Evolutionary conservation across 2,113 vertebrate species (phyloP), one percentile per base, ranked within the genome.

Genomic region (Heterotis niloticus): DNA sequence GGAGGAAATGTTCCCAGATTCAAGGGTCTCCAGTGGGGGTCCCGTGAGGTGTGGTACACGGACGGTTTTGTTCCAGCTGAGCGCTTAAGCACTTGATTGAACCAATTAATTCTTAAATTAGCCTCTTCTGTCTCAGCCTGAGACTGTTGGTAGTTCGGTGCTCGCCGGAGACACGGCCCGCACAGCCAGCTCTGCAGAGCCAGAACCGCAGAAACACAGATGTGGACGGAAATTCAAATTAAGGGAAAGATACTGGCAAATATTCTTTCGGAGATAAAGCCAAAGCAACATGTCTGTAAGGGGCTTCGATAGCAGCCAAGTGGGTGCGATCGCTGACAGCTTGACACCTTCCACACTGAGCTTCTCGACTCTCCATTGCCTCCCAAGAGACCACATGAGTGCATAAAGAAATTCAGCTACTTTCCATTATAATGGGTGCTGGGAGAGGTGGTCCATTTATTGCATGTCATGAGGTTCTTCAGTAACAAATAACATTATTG

Each of bases 31-130:
- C 71, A 74, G 23, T 16, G 56, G 23, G 23, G 26, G 7, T 26
- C 23, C 23, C 56, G 24, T 26, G 71, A 26, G 54, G 52, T 74
- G 54, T 23, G 23, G 23, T 74, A 57, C 57, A 54, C 57, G 71
- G 26, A 51, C 52, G 51, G 26, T 59, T 4, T 62, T 20, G 14
- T 14, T 62, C 59, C 59, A 62, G 59, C 59, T 62, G 59, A 62
- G 59, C 59, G 12, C 59, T 62, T 62, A 2, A 62, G 57, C 23
- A 26, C 54, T 57, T 74, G 23, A 74, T 74, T 59, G 71, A 54
- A 51, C 71, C 26, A 74, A 74, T 57, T 57, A 74, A 57, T 74
- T 74, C 52, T 74, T 74, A 29, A 74, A 74, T 74, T 74, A 74
- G 23, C 71, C 71, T 12, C 71, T 26, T 13, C 13, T 62, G 51